Base-by-base conservation (phyloP, 2,797 vertebrate genomes). In the Pelochelys cantorii region DNA sequence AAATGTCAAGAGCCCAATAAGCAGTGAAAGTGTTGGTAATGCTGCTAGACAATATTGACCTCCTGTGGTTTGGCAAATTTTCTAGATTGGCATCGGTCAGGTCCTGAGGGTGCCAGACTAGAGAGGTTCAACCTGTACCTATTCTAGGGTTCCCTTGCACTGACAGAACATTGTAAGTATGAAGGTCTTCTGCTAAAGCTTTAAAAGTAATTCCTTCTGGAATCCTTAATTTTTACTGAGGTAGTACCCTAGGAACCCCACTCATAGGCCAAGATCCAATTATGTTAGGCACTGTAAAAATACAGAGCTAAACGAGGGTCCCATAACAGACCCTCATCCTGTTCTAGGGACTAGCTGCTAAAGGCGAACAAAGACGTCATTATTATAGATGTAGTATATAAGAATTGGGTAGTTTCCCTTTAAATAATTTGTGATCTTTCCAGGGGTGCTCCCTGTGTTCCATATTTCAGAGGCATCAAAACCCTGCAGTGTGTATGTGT, bases 141-240 rank as follows among this genome's bases (percentile, higher is more conserved):
- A 57, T 93, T 81, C 79, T 56, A n/a, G 89, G 42, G 11, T 27
- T 88, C 81, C 77, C 79, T 12, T 88, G 0, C 31, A 20, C 92
- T 85, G 81, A 75, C 53, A 88, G 31, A 86, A 15, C 74, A 57
- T 11, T 65, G 29, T 77, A 88, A 8, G 37, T 5, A 79, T 29
- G 80, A 86, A 89, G 81, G 10, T 8, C 55, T 31, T 75, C 79
- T 15, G 81, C 94, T 84, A 55, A 81, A 93, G 77, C 48, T 89
- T 84, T 83, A 20, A 3, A 12, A 79, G 34, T 68, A 85, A 87
- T 83, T 93, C 57, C 57, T 74, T 87, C n/a, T n/a, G 87, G 52
- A 42, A 83, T 48, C 37, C 12, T n/a, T 56, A 86, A 82, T 80
- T 82, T 42, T 1, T 87, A 59, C 22, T 48, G 42, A 22, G 3